Evolutionary conservation across 2,113 vertebrate species (phyloP).

Genomic region (Pterocles orientalis): DNA sequence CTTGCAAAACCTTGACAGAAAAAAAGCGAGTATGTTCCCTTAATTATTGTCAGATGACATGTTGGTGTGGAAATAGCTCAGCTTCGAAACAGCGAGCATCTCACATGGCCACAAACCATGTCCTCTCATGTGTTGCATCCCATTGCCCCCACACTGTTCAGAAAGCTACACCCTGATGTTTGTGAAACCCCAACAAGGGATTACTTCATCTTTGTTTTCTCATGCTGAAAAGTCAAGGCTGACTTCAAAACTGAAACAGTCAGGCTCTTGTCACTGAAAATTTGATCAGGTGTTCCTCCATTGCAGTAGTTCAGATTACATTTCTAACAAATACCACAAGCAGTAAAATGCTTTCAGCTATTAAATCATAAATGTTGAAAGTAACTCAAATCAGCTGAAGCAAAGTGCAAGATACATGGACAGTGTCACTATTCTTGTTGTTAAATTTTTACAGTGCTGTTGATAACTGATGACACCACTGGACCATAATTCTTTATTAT

Average conservation of each 20-base stretch:
- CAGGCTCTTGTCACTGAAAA: conserved; percentile 18
- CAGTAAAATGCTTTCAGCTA: conserved; percentile 58
- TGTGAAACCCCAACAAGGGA: background rate
- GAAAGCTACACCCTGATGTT: background rate
- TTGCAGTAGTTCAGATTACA: conserved; percentile 31
- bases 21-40: background rate
- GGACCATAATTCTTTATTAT: conserved; percentile 14
- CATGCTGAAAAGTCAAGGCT: conserved; percentile 17
- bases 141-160: background rate
- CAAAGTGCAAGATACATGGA: conserved; percentile 4
- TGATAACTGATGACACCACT: conserved; percentile 31
- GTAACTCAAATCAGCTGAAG: conserved; percentile 67
- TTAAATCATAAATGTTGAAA: conserved; percentile 64
- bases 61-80: background rate
- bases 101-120: background rate
- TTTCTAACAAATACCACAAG: conserved; percentile 61
- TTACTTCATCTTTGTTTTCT: conserved; percentile 19
- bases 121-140: background rate
- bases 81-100: background rate
- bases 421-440: background rate
- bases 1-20: background rate
- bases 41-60: background rate
- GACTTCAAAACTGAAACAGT: conserved; percentile 34
- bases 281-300: conserved; percentile 40
- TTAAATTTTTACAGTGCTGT: conserved; percentile 32